Evolutionary conservation across 2,888 invertebrate species (phyloP), one percentile per base, ranked within the genome.

Genomic region (Machimus rusticus): DNA sequence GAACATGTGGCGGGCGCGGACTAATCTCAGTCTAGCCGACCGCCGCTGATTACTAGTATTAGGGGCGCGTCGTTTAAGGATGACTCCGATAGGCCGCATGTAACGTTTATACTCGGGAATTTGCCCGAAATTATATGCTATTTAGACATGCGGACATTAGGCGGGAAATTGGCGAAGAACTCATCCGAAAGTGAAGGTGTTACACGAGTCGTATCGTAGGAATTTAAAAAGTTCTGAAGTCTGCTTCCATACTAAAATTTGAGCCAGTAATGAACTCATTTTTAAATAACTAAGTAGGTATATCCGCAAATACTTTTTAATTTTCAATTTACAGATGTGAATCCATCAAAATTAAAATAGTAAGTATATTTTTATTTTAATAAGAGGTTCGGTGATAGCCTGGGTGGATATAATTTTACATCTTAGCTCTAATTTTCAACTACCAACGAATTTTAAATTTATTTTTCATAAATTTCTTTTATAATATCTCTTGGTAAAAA

Each of bases 11-110:
- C 31, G 6, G n/a, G 34, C 57, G 66, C 66, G 23, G 66, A 66
- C 66, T 82, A 57, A 82, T 57, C 57, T 57, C 82, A 37, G 82
- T 82, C 82, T 82, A 82, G 82, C 57, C 82, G 37, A n/a, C 16
- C 34, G 8, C 14, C 2, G 2, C 37, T 82, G 82, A 82, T 82
- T 82, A 82, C 66, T 82, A 66, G 37, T 39, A 82, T 82, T 82
- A 66, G 31, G 37, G 37, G 66, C n/a, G 37, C n/a, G 19, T 34
- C 66, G 9, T 34, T 57, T 57, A 82, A 57, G 57, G 37, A 37
- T 34, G 19, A 66, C 57, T 31, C 82, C 12, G n/a, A 31, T 82
- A 66, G 66, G 12, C 66, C 23, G 66, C 28, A 66, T 23, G 23
- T 14, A 66, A 23, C 66, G 23, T 66, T 66, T 66, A 66, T 66